Conservation (phyloP, 2,888 invertebrate species). For the Tenthredo notha region DNA sequence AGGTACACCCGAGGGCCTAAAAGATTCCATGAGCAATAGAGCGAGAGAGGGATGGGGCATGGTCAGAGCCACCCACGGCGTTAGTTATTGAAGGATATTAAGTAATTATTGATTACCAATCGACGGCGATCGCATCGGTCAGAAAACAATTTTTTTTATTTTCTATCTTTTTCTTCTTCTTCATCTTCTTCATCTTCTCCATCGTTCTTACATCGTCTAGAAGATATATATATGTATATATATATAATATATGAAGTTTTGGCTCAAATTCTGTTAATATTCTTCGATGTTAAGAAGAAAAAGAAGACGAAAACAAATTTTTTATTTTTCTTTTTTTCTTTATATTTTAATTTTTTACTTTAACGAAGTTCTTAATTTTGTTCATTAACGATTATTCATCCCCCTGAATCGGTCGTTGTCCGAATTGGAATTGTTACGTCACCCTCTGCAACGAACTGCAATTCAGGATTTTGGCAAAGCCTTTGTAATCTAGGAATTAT, state of each 20-base stretch:
- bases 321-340: not conserved
- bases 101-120: conserved; percentile 76
- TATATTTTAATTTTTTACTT: not conserved
- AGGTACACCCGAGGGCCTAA: conserved; percentile 32
- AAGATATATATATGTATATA: too few relatives aligned
- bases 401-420: not conserved
- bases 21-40: conserved; percentile 35
- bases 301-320: too few relatives aligned
- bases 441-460: not conserved
- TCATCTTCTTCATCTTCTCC: too few relatives aligned
- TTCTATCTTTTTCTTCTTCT: too few relatives aligned
- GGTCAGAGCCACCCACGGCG: conserved; percentile 74
- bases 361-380: not conserved
- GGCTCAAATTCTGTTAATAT: too few relatives aligned
- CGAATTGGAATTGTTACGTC: not conserved
- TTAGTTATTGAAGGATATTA: conserved; percentile 77
- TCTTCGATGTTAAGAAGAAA: not conserved
- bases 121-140: conserved; percentile 23
- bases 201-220: too few relatives aligned
- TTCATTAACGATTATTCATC: not conserved
- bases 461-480: conserved; percentile 61
- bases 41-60: conserved; percentile 14
- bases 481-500: conserved; percentile 73
- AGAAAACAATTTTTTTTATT: not conserved
- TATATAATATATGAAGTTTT: too few relatives aligned